Conservation (phyloP, 92 coral and sea anemone species). For the Porites rus region DNA sequence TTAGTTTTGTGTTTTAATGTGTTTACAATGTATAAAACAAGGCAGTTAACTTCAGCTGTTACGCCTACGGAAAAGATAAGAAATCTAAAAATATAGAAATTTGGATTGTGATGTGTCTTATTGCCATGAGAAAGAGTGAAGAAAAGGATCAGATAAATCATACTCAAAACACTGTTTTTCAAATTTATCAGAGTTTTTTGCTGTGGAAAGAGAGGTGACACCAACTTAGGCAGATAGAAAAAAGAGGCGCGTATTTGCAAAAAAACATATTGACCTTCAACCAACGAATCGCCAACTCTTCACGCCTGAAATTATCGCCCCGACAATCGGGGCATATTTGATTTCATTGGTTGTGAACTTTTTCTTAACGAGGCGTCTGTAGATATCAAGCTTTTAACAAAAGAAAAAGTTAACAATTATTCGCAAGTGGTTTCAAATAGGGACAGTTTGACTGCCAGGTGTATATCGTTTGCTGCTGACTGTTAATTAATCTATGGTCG, state of each 20-base stretch:
- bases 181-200: too few species aligned
- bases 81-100: too few species aligned
- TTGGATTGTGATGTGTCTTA: too few species aligned
- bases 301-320: not conserved
- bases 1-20: too few species aligned
- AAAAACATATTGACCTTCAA: not conserved
- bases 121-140: too few species aligned
- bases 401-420: not conserved
- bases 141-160: too few species aligned
- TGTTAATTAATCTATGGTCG: not conserved
- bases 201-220: too few species aligned
- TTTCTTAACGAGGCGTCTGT: not conserved
- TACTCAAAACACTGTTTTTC: too few species aligned
- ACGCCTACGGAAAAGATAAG: too few species aligned
- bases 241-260: not conserved
- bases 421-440: not conserved
- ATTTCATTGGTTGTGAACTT: not conserved
- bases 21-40: too few species aligned
- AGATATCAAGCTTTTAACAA: not conserved
- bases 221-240: not conserved
- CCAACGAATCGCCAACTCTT: not conserved
- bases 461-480: not conserved
- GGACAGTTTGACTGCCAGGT: not conserved
- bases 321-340: not conserved
- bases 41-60: too few species aligned